Percentiles rank a stretch among this genome's conserved stretches.
These are phyloP conservation scores for Heliothis peltigera DNA, from an alignment of 2,888 invertebrate genomes.

Conservation along the genomic window DNA sequence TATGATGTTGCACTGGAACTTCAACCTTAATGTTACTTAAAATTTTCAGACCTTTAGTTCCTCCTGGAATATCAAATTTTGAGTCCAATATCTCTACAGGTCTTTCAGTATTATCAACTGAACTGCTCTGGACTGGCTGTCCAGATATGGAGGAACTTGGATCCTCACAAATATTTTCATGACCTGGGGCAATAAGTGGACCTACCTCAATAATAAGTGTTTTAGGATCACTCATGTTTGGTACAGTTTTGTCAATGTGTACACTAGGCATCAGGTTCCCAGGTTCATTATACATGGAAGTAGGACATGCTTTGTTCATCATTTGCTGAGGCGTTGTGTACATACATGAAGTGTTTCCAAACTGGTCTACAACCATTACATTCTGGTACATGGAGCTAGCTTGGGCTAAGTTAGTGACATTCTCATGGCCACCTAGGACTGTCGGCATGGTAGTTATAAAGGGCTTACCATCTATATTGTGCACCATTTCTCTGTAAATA, in stretches of 20 bases:
- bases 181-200: conserved; percentile 71
- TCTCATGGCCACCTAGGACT: conserved; percentile 77
- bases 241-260: conserved; percentile 68
- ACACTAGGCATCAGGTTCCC: conserved; percentile 62
- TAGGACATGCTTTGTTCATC: conserved; percentile 74
- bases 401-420: conserved; percentile 80
- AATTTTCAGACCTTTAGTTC: conserved; percentile 85
- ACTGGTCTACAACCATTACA: conserved; percentile 87
- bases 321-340: conserved; percentile 79
- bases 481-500: conserved; percentile 87
- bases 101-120: conserved; percentile 56
- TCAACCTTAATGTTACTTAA: conserved; percentile 89
- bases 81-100: conserved; percentile 64
- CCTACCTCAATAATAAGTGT: conserved; percentile 85
- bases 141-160: conserved; percentile 14
- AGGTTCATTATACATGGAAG: conserved; percentile 72
- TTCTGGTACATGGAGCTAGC: conserved; percentile 85
- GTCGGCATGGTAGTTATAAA: conserved; percentile 82
- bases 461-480: conserved; percentile 83
- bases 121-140: conserved; percentile 50
- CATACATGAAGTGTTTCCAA: conserved; percentile 85
- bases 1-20: conserved; percentile 86
- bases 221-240: conserved; percentile 75
- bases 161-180: conserved; percentile 48
- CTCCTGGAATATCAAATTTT: conserved; percentile 72